Base-by-base conservation (phyloP, 2,113 vertebrate species). In the Grammatotria lemairii region DNA sequence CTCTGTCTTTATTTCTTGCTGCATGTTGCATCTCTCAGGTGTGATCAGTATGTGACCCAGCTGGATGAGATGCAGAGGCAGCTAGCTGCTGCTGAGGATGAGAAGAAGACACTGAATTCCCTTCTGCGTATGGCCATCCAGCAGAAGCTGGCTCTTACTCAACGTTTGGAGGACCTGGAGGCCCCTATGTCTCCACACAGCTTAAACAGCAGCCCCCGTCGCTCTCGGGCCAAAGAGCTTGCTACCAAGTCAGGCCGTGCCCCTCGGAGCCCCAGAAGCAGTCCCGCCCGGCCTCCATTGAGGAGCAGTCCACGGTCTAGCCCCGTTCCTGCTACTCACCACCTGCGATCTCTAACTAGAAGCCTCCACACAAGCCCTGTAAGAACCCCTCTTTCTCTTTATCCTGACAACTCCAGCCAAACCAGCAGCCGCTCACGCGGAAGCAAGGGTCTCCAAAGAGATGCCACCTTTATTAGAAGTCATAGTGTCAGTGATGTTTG, bases 61-160 rank as follows among this genome's bases (percentile, higher is more conserved):
- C 89, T 97, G 92, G 97, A 97, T 31, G 96, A 97, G 94, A 97
- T 97, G 96, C 97, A 97, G 94, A 91, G 96, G 87, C 97, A 97
- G 94, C 94, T 97, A 55, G 96, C 96, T 5, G 97, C 96, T 5
- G 96, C 97, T 0, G 97, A 97, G 87, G 97, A 97, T 4, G 97
- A 97, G 95, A 97, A 97, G 95, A 97, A 96, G 95, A 97, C 97
- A 0, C 94, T 97, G 45, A 97, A 97, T 65, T 96, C 96, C 6
- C 95, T 97, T 63, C 95, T 97, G 83, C 96, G 97, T 40, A 97
- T 97, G 97, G 97, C 97, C 86, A 97, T 97, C 86, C 97, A 97
- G 94, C 97, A 97, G 94, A 97, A 97, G 80, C 55, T 97, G 89
- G 97, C 96, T 12, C 95, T 97, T 2, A 97, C 96, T 9, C 97